Percentiles rank a stretch among this genome's conserved stretches.
Conservation (phyloP, 2,888 invertebrate genomes). For the Drosophila phalerata region DNA sequence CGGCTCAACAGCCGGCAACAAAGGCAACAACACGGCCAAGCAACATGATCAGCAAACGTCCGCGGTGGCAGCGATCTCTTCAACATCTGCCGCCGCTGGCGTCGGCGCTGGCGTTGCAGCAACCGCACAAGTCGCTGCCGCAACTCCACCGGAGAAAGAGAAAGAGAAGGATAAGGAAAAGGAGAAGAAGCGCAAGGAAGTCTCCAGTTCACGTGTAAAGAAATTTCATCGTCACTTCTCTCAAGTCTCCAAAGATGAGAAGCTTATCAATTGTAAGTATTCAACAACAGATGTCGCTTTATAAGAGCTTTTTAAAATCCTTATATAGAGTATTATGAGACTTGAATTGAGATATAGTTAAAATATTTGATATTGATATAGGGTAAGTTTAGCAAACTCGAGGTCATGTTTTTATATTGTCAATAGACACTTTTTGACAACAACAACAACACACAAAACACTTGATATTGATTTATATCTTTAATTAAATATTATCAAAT, state of each 20-base stretch:
- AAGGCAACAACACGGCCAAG: conserved; percentile 74
- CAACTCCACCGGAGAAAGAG: conserved; percentile 50
- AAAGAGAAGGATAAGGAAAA: conserved; percentile 65
- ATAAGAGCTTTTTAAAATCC: too few relatives aligned
- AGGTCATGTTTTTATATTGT: too few relatives aligned
- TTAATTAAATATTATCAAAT: too few relatives aligned
- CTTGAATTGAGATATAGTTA: not conserved
- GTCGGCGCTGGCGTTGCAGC: conserved; percentile 27
- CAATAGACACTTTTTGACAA: too few relatives aligned
- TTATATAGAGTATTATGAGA: not conserved
- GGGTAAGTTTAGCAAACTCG: too few relatives aligned
- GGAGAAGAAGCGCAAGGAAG: conserved; percentile 85
- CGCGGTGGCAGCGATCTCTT: conserved; percentile 54
- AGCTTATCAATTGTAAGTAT: conserved; percentile 93
- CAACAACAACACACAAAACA: too few relatives aligned
- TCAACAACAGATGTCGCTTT: not conserved
- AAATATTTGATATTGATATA: too few relatives aligned
- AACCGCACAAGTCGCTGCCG: conserved; percentile 46
- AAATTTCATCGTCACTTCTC: conserved; percentile 96
- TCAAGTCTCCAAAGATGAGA: conserved; percentile 93
- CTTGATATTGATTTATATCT: not conserved
- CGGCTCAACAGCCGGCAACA: conserved; percentile 43
- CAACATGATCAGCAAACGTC: conserved; percentile 63
- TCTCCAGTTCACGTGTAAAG: conserved; percentile 89
- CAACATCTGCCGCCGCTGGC: conserved; percentile 46